Base-by-base conservation (phyloP, 2,888 invertebrate species). In the Liposcelis brunnea region DNA sequence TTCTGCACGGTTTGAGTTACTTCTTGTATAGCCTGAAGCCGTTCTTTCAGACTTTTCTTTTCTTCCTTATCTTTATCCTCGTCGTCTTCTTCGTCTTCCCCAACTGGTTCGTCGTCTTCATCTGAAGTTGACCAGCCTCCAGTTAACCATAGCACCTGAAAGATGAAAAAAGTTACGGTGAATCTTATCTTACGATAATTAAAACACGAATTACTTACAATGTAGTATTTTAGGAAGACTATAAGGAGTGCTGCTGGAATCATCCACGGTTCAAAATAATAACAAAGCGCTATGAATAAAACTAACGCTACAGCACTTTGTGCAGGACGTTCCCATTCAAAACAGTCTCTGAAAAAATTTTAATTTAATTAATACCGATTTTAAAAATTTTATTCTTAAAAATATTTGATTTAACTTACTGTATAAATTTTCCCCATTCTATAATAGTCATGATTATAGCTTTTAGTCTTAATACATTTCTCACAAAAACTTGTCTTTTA, bases 1-100 rank as follows among this genome's bases (percentile, higher is more conserved):
- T 95, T 93, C 63, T 98, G 97, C 2, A 98, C 93, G 46, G 86
- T 85, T 58, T 91, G 85, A 14, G 95, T 93, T 2, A 95, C 94
- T 64, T 98, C 97, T 62, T 97, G 95, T 54, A 97, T 90, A 2
- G 91, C 86, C 63, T 90, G 90, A 35, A 97, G 65, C 49, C 89
- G 75, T 62, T 94, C 93, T 60, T 93, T 90, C 45, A 97, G 69
- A 53, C 89, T 86, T 65, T 91, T 93, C 62, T 93, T 94, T 61
- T 93, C 94, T 62, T 94, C 94, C 81, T 86, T 87, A 59, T 90
- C 87, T 57, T 80, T 83, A 55, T 91, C 90, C 49, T 85, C 84
- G 14, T 93, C 91, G 51, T 93, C 93, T 46, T 91, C 90, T 49
- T 86, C 86, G 55, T 84, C 79, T 53, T 77, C 77, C 34, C 71